Evolutionary conservation across 2,113 vertebrate species (phyloP).

Genomic region (Prionailurus viverrinus): DNA sequence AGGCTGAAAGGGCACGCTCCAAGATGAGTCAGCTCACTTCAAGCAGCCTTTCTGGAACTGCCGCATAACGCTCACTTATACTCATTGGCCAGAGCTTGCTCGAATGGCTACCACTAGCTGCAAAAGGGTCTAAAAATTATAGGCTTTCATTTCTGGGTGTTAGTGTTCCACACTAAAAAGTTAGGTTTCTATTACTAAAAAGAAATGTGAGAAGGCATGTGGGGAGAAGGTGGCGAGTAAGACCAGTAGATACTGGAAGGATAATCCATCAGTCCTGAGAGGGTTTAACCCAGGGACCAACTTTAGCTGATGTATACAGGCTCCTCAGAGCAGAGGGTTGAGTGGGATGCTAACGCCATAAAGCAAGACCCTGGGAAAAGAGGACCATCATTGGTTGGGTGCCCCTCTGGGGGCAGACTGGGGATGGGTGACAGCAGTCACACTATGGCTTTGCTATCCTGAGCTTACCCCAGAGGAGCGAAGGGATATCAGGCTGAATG

Average conservation of each 20-base stretch:
- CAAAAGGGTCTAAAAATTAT: not conserved
- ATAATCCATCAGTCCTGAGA: not conserved
- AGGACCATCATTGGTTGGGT: not conserved
- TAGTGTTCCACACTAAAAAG: not conserved
- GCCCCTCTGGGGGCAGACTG: not conserved
- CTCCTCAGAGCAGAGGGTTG: not conserved
- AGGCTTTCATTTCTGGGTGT: not conserved
- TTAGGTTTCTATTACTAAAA: not conserved
- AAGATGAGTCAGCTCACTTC: not conserved
- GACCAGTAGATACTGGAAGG: not conserved
- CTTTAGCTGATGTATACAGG: not conserved
- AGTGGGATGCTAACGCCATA: not conserved
- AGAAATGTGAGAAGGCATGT: not conserved
- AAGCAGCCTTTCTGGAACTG: not conserved
- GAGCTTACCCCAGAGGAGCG: not conserved
- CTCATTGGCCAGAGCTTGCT: not conserved
- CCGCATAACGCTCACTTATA: rapidly evolving
- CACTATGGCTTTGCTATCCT: not conserved
- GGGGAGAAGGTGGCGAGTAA: not conserved
- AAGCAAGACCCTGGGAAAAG: not conserved
- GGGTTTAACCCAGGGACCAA: not conserved
- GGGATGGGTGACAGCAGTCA: not conserved
- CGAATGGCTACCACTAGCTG: not conserved
- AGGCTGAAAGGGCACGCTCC: not conserved
- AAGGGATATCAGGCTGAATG: not conserved